These are phyloP conservation scores for Cyrtonyx montezumae DNA, from an alignment of 2,113 vertebrate genomes.

Conservation along the genomic window DNA sequence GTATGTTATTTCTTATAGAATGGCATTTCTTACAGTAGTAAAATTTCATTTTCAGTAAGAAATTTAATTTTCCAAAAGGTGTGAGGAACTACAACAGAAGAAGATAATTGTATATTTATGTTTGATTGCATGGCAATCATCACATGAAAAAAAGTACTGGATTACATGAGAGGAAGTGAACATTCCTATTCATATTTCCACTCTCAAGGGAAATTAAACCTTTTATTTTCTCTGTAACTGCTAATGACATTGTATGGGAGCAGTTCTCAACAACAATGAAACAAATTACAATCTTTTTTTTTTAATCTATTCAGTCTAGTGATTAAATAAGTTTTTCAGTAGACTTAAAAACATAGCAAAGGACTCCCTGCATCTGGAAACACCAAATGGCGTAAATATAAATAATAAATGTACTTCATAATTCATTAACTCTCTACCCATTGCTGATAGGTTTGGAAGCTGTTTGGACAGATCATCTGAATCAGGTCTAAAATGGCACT, in stretches of 20 bases:
- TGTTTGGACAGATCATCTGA: conserved; percentile 4
- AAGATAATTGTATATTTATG: neutral
- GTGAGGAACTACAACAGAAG: neutral
- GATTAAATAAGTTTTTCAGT: neutral
- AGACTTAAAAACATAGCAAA: neutral
- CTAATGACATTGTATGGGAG: neutral
- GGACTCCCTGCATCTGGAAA: neutral
- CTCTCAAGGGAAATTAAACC: neutral
- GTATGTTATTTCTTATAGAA: no score
- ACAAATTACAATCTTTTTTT: neutral
- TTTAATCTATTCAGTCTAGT: conserved; percentile 34
- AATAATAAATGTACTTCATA: conserved; percentile 12
- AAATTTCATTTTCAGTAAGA: conserved; percentile 29
- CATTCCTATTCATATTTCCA: neutral
- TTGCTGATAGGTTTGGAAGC: conserved; percentile 26
- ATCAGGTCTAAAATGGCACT: neutral
- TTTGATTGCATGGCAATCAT: conserved; percentile 13
- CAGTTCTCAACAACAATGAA: conserved; percentile 21
- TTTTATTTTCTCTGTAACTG: conserved; percentile 23
- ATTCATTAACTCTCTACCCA: conserved; percentile 18
- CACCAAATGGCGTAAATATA: neutral
- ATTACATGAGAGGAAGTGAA: neutral
- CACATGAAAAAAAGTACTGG: neutral
- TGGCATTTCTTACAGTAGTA: neutral
- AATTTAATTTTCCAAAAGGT: conserved; percentile 21